Conservation (phyloP, 1,140 invertebrate genomes). For the Lordiphosa stackelbergi region DNA sequence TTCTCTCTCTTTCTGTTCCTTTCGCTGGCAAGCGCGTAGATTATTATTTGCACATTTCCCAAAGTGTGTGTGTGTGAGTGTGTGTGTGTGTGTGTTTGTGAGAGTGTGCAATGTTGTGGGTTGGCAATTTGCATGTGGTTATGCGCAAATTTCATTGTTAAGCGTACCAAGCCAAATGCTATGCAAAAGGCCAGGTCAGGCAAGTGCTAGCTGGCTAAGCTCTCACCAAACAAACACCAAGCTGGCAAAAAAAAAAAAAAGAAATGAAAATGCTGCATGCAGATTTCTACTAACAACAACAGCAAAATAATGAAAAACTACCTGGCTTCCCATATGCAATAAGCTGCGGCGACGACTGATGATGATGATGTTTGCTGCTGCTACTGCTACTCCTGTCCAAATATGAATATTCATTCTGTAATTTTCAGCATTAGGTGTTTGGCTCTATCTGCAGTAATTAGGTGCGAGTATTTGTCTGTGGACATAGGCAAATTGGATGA, state of each 20-base stretch:
- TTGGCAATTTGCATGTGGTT: slow-evolving; percentile 75
- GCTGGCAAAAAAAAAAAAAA: slow-evolving; percentile 6
- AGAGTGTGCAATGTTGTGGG: slow-evolving; percentile 40
- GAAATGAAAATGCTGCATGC: slow-evolving; percentile 12
- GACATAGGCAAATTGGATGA: slow-evolving; percentile 46
- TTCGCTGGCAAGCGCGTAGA: slow-evolving; percentile 50
- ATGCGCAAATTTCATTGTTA: slow-evolving; percentile 75
- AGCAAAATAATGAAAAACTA: slow-evolving; percentile 62
- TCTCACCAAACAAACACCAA: slow-evolving; percentile 27
- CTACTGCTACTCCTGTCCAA: slow-evolving; percentile 21
- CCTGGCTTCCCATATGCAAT: slow-evolving; percentile 47
- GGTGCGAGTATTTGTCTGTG: slow-evolving; percentile 44
- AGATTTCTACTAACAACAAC: slow-evolving; percentile 20
- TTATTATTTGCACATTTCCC: slow-evolving; percentile 70
- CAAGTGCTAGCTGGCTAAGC: slow-evolving; percentile 20
- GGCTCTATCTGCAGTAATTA: slow-evolving; percentile 54
- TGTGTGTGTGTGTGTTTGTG: slow-evolving; percentile 19
- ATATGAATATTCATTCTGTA: slow-evolving; percentile 72
- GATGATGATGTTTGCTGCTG: slow-evolving; percentile 12
- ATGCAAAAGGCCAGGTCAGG: slow-evolving; percentile 17
- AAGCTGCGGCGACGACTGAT: slow-evolving; percentile 39
- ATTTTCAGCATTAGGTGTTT: slow-evolving; percentile 63
- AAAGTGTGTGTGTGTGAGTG: slow-evolving; percentile 18
- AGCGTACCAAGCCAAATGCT: slow-evolving; percentile 47
- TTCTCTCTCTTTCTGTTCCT: slow-evolving; percentile 18